Evolutionary conservation across 1,140 invertebrate species (phyloP).

Genomic region (Diploscapter pachys): DNA sequence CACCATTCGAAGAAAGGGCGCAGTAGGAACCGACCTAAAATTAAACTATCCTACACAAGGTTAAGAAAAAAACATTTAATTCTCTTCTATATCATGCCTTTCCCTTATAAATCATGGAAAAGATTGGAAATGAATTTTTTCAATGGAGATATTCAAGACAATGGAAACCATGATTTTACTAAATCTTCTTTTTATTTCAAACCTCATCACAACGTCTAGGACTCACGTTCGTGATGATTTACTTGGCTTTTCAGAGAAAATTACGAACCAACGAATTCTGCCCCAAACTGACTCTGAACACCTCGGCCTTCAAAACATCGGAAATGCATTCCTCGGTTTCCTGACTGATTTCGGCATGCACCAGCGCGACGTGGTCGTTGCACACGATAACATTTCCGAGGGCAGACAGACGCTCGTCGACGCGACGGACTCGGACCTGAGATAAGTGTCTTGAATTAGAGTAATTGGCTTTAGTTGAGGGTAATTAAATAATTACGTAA

Average conservation of each 20-base stretch:
- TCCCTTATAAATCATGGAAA: no score
- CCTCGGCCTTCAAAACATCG: constrained; percentile 87
- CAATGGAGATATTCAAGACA: no score
- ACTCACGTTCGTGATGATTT: constrained; percentile 7
- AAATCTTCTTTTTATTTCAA: no score
- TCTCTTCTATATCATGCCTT: no score
- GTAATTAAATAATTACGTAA: no score
- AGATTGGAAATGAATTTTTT: no score
- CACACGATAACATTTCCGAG: constrained; percentile 95
- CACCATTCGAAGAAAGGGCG: constrained; percentile 90
- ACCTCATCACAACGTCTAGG: neutral
- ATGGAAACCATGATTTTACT: no score
- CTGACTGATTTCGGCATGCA: constrained; percentile 90
- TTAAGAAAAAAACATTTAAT: neutral
- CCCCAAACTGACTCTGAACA: constrained; percentile 91
- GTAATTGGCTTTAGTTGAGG: no score
- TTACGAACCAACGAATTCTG: constrained; percentile 64
- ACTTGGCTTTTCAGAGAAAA: constrained; percentile 11
- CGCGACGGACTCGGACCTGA: constrained; percentile 81
- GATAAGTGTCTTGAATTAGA: neutral
- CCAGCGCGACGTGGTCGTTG: constrained; percentile 96
- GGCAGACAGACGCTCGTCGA: constrained; percentile 93
- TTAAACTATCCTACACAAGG: neutral
- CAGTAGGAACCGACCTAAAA: constrained; percentile 87
- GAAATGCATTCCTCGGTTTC: constrained; percentile 93